phyloP scores from a whole-genome alignment of 2,113 vertebrate genomes.

The Rhynchopsitta pachyrhyncha region DNA sequence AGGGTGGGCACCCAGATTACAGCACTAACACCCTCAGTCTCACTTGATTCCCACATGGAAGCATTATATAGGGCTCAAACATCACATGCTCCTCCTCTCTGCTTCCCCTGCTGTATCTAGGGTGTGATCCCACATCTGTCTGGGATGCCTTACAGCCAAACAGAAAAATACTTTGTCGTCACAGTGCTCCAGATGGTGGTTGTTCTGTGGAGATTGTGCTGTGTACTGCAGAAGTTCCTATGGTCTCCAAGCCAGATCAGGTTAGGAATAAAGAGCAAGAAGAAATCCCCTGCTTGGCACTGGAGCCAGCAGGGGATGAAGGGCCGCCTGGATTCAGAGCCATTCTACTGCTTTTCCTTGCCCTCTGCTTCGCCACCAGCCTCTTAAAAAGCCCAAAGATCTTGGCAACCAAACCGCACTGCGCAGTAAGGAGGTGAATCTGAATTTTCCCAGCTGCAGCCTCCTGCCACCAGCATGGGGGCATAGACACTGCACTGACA shows the following conservation, averaged over 20 bases:
- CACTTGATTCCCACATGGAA: background rate
- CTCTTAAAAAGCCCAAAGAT: background rate
- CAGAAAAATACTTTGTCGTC: background rate
- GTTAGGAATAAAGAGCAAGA: background rate
- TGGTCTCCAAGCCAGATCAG: background rate
- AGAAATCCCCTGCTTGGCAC: background rate
- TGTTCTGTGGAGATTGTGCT: background rate
- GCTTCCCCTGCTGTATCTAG: background rate
- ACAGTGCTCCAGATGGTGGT: background rate
- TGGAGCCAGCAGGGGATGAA: background rate
- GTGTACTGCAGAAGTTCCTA: background rate
- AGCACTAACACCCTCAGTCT: background rate
- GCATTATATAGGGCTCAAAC: background rate
- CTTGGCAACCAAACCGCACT: background rate
- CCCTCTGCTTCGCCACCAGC: background rate
- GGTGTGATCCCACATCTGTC: accelerated
- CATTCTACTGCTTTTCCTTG: background rate
- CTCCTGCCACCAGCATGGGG: background rate
- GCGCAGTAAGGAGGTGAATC: background rate
- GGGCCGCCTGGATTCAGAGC: background rate
- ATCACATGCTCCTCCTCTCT: background rate
- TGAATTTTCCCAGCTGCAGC: background rate
- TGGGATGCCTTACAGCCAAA: background rate
- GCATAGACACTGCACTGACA: background rate
- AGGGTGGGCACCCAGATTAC: background rate